Percentiles rank a stretch among this genome's conserved stretches.
These are phyloP conservation scores for Zaprionus inermis DNA, from an alignment of 1,140 invertebrate genomes.

Conservation along the genomic window DNA sequence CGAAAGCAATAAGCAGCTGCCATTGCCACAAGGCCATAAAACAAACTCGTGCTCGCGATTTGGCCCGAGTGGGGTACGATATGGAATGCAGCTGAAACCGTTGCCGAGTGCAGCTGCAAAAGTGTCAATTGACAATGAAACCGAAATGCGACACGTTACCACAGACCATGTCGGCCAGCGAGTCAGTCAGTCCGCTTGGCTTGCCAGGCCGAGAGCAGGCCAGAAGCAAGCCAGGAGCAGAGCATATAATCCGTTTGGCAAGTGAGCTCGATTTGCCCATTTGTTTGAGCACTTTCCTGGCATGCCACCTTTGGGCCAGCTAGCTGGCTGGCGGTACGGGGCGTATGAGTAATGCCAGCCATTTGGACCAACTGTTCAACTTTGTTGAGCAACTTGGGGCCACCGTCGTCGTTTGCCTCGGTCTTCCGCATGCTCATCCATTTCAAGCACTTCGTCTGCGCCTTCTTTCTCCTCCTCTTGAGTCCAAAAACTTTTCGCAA, in stretches of 20 bases:
- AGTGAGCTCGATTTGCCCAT: conserved; percentile 44
- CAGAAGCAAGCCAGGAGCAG: background rate
- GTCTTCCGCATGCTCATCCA: conserved; percentile 30
- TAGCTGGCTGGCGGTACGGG: background rate
- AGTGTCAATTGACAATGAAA: conserved; percentile 64
- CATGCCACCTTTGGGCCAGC: conserved; percentile 34
- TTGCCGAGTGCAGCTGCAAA: conserved; percentile 43
- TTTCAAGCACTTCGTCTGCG: conserved; percentile 31
- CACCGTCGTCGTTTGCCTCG: conserved; percentile 6
- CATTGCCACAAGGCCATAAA: conserved; percentile 43
- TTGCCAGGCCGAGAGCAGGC: background rate
- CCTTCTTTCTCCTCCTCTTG: background rate
- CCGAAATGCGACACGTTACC: conserved; percentile 36
- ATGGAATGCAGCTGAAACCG: background rate
- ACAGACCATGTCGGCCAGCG: conserved; percentile 13
- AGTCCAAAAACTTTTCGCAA: conserved; percentile 21
- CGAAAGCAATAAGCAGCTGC: conserved; percentile 54
- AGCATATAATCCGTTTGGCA: conserved; percentile 31
- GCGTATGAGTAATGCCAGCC: conserved; percentile 41
- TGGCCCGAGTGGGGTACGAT: background rate
- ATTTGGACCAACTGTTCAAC: conserved; percentile 37
- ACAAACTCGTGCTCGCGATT: conserved; percentile 37
- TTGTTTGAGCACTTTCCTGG: conserved; percentile 40
- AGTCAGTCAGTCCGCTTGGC: conserved; percentile 11
- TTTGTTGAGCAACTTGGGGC: conserved; percentile 45